Base-by-base conservation (phyloP, 1,140 invertebrate genomes). In the Neodiprion lecontei region DNA sequence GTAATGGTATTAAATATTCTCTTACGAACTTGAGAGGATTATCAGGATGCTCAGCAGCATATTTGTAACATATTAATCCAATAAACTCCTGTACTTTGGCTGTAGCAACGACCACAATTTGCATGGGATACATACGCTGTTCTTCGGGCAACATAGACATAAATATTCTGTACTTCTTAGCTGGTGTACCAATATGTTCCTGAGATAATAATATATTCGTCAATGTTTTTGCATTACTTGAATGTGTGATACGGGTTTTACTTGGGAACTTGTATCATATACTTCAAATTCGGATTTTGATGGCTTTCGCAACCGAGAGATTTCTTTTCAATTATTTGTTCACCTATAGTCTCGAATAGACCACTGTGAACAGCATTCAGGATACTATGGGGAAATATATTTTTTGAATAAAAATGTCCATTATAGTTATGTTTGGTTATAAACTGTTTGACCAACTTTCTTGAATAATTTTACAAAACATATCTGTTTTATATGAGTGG, bases 41-140 rank as follows among this genome's bases (percentile, higher is more conserved):
- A 80, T 90, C 84, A 9, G 87, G 85, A 86, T 90, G 84, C 77
- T 89, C 87, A 71, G 81, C 83, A 28, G 88, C 85, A 77, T 89
- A 93, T 89, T 95, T 94, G 83, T 94, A 97, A 86, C 96, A 96
- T 79, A 96, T 96, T 21, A 98, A 92, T 21, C 97, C 97, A 86
- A 99, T 96, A n/a, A 98, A 91, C 84, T 99, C 97, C 78, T 92
- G 89, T 49, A 98, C 96, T 89, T 95, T 97, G 23, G 97, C 96
- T 81, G 90, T 93, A 47, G 93, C 91, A 73, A 96, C 88, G 50
- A 97, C 94, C 77, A 91, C 91, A 21, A 98, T 92, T 82, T 93
- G 90, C 81, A 98, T 88, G 0, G 97, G 97, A 90, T 96, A 98
- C 76, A 92, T 92, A 74, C 96, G 90, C 77, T 96, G 91, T 65